These are phyloP conservation scores for Agrotis exclamationis DNA, from an alignment of 2,888 invertebrate species.

Conservation along the genomic window DNA sequence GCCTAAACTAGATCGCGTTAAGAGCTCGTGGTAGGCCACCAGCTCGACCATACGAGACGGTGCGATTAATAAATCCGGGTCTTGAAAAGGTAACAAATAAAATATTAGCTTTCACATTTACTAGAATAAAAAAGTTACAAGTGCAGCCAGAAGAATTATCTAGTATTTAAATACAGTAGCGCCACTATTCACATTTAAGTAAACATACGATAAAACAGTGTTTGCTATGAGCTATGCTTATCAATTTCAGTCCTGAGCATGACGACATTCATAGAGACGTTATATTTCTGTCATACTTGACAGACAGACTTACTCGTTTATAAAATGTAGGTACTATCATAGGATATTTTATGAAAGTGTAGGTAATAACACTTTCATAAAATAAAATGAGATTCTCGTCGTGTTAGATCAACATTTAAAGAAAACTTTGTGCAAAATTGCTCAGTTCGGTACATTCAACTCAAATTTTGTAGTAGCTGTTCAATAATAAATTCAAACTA, in stretches of 20 bases:
- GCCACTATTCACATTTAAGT: background rate
- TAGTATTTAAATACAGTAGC: constrained; percentile 40
- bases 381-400: no score
- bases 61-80: no score
- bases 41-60: no score
- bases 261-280: background rate
- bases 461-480: background rate
- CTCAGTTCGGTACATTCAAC: background rate
- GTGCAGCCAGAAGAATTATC: background rate
- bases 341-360: no score
- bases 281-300: background rate
- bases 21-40: no score
- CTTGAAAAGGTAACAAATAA: no score
- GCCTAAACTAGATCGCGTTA: no score
- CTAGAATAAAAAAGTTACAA: background rate
- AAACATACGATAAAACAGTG: constrained; percentile 12
- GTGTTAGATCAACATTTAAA: no score
- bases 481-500: background rate
- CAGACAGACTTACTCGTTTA: background rate
- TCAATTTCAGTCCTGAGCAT: background rate
- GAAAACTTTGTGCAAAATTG: background rate
- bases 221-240: constrained; percentile 9
- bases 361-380: no score
- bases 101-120: no score
- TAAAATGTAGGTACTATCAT: no score